Percentiles rank a stretch among this genome's conserved stretches.
phyloP scores from a whole-genome alignment of 2,113 vertebrate species.

The Ancistrus triradiatus region DNA sequence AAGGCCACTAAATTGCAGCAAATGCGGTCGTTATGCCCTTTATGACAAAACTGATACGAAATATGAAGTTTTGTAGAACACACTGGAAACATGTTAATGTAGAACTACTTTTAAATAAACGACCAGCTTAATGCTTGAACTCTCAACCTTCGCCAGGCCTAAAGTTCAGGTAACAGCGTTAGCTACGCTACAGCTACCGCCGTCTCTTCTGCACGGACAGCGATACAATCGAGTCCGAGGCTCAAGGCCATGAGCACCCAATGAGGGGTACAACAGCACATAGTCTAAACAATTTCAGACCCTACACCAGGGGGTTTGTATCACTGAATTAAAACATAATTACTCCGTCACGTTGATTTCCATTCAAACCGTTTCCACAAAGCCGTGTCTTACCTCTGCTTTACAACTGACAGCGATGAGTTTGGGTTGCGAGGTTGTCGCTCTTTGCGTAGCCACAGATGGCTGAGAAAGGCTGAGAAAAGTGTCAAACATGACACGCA shows the following conservation, averaged over 20 bases:
- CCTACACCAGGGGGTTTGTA: slow-evolving; percentile 14
- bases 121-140: neutral
- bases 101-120: too few relatives aligned
- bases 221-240: slow-evolving; percentile 51
- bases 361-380: slow-evolving; percentile 44
- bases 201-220: slow-evolving; percentile 30
- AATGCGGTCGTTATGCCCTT: too few relatives aligned
- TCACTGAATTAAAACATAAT: slow-evolving; percentile 27
- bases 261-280: slow-evolving; percentile 54
- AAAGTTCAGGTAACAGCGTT: slow-evolving; percentile 7
- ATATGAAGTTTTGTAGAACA: too few relatives aligned
- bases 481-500: slow-evolving; percentile 68
- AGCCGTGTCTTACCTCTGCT: slow-evolving; percentile 73
- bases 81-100: too few relatives aligned
- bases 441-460: slow-evolving; percentile 72
- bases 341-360: slow-evolving; percentile 31
- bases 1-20: too few relatives aligned
- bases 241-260: slow-evolving; percentile 59
- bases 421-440: slow-evolving; percentile 69
- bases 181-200: slow-evolving; percentile 19
- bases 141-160: too few relatives aligned
- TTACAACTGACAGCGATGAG: slow-evolving; percentile 72
- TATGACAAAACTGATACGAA: too few relatives aligned
- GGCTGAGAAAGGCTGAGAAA: too few relatives aligned
- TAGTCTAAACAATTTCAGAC: slow-evolving; percentile 23